phyloP scores from a whole-genome alignment of 64 coral and sea anemone species.

The Trachythela sp. region DNA sequence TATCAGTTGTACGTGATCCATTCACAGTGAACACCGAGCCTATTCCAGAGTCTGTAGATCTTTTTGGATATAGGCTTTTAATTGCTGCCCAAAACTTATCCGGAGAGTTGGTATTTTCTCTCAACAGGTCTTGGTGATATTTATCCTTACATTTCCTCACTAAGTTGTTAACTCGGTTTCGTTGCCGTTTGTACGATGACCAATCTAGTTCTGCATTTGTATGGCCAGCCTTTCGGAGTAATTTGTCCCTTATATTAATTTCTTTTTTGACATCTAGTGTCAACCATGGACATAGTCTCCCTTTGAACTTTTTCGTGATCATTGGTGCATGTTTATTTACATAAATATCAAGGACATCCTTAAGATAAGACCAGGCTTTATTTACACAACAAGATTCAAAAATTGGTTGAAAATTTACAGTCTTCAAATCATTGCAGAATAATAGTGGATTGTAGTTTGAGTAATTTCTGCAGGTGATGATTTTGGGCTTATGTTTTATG shows the following conservation, averaged over 20 bases:
- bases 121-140: neutral
- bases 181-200: neutral
- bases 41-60: neutral
- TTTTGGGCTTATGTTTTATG: neutral
- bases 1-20: too few species aligned
- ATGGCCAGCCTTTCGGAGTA: neutral
- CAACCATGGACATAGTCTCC: neutral
- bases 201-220: neutral
- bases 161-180: neutral
- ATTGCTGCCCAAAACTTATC: neutral
- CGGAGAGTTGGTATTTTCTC: neutral
- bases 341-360: neutral
- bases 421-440: neutral
- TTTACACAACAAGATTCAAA: neutral
- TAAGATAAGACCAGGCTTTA: neutral
- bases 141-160: neutral
- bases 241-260: neutral
- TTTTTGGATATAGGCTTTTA: neutral
- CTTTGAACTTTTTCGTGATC: neutral
- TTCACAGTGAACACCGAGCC: too few species aligned
- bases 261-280: neutral
- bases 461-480: neutral
- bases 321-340: neutral
- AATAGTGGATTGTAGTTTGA: neutral
- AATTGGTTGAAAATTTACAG: neutral